phyloP scores from a whole-genome alignment of 2,797 vertebrate genomes.

The Ataeniobius toweri region DNA sequence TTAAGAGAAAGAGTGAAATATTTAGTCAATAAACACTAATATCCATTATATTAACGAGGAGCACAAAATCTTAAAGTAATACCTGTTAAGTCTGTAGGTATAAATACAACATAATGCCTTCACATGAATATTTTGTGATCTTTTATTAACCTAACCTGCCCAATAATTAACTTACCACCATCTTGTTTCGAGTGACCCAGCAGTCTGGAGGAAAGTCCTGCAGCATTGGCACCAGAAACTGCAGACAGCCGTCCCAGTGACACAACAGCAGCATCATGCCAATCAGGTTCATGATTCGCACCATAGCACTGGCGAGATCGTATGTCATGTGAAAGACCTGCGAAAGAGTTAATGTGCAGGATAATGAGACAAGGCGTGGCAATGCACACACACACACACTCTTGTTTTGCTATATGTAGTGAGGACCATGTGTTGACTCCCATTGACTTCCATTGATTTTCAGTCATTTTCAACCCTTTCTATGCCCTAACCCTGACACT shows the following conservation, averaged over 20 bases:
- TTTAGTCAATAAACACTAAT: neutral
- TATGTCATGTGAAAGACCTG: constrained; percentile 99
- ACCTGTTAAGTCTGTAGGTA: neutral
- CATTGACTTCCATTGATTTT: no score
- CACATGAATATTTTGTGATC: neutral
- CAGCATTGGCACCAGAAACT: constrained; percentile 98
- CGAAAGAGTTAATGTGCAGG: constrained; percentile 48
- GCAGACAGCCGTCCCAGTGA: constrained; percentile 98
- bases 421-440: no score
- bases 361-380: constrained; percentile 28
- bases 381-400: constrained; percentile 25
- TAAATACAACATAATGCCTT: constrained; percentile 2
- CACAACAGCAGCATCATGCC: constrained; percentile 98
- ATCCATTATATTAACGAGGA: neutral
- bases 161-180: constrained; percentile 87
- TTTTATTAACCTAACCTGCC: constrained; percentile 4
- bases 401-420: no score
- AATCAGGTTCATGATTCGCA: constrained; percentile 96
- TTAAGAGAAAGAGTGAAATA: neutral
- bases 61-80: neutral
- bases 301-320: constrained; percentile 96
- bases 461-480: no score
- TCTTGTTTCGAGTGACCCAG: constrained; percentile 96
- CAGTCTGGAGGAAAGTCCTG: constrained; percentile 96
- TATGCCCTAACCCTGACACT: no score